These are phyloP conservation scores for Megaustenia siamemsis DNA, from an alignment of 2,888 invertebrate genomes.

Conservation along the genomic window DNA sequence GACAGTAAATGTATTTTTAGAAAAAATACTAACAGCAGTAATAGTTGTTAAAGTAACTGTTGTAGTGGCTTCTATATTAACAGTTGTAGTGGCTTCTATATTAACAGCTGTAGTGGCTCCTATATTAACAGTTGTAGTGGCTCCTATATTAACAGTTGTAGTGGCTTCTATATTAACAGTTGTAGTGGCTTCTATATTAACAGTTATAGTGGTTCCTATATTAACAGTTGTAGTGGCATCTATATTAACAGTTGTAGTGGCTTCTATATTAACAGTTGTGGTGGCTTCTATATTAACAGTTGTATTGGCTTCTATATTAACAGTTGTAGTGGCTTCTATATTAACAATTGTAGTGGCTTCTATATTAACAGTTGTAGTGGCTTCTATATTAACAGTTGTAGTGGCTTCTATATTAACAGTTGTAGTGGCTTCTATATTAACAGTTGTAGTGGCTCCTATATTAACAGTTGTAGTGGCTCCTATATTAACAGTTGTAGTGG, in stretches of 20 bases:
- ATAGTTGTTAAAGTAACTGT: not conserved
- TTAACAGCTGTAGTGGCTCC: not conserved
- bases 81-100: not conserved
- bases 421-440: too few species aligned
- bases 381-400: too few species aligned
- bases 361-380: too few species aligned
- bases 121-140: not conserved
- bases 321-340: not conserved
- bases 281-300: not conserved
- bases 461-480: too few species aligned
- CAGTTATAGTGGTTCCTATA: not conserved
- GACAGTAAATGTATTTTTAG: not conserved
- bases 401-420: too few species aligned
- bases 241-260: not conserved
- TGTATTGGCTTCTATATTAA: not conserved
- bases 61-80: not conserved
- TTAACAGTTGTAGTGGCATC: not conserved
- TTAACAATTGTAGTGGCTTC: too few species aligned
- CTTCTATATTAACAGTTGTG: not conserved
- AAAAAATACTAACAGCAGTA: constrained; percentile 17
- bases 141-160: not conserved
- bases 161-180: not conserved
- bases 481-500: too few species aligned
- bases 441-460: too few species aligned
- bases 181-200: not conserved